Base-by-base conservation (phyloP, 2,113 vertebrate species). In the Odontophorus gujanensis region DNA sequence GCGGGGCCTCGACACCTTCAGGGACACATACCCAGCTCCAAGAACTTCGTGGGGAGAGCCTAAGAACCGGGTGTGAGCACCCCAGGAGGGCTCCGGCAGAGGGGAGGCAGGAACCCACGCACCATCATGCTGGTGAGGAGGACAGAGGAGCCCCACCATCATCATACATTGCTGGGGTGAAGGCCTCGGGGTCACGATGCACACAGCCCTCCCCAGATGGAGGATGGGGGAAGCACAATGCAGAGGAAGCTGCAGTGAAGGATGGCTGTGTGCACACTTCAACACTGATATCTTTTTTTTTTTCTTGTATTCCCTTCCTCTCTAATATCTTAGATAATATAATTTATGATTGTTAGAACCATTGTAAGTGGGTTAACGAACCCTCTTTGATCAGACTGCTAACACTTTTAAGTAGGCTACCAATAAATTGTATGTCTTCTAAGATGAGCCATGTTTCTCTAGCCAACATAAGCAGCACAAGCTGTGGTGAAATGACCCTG, bases 381-480 rank as follows among this genome's bases (percentile, higher is more conserved):
- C n/a, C 74, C 47, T 67, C 58, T 77, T 20, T 62, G 42, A 91
- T 36, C 20, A 62, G 3, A 14, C 25, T 83, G 38, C n/a, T 55
- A 77, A 74, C 77, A 30, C 24, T 74, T 85, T 59, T 77, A 85
- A 88, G 50, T 55, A 85, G 47, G 42, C 47, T 62, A 62, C 26
- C 61, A 96, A 95, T 94, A 94, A 94, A 96, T 74, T 28, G 26
- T 68, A 21, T 45, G 25, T 38, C 11, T 78, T 80, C 42, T 90
- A 22, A 8, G 13, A 32, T 2, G 24, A 82, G 13, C 16, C 34
- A 30, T 80, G 61, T 83, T 89, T 94, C 50, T 87, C 10, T 82
- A 66, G 36, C 10, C 36, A n/a, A 55, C 4, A 13, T 22, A 45
- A 48, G 82, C 13, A 6, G 30, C 38, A 59, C 48, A 66, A 80